Conservation (phyloP, 1,140 invertebrate species). For the Bombus sylvicola region DNA sequence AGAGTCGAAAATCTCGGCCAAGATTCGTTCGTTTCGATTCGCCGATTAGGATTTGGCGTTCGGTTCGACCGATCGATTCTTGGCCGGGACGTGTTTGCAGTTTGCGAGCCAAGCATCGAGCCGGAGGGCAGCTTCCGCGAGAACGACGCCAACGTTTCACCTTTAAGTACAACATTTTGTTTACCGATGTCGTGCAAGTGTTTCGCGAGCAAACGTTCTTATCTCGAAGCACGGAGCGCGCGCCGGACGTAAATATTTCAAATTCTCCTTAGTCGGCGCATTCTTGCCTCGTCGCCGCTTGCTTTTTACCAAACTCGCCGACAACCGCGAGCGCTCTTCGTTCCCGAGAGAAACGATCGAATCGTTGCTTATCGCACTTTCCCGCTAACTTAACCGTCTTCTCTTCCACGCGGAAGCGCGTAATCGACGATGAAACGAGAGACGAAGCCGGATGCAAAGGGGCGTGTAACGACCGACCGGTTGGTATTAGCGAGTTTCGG, state of each 20-base stretch:
- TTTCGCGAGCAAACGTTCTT: constrained; percentile 65
- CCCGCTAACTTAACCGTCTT: no score
- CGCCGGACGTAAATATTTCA: constrained; percentile 62
- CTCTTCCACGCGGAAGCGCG: neutral
- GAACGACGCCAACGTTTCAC: neutral
- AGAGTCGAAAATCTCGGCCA: no score
- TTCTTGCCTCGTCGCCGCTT: neutral
- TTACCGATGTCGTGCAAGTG: constrained; percentile 60
- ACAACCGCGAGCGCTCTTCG: constrained; percentile 31
- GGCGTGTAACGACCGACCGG: neutral
- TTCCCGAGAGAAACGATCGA: constrained; percentile 11
- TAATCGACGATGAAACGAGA: neutral
- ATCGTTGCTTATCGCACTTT: neutral
- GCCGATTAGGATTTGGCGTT: neutral
- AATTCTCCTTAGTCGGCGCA: constrained; percentile 26
- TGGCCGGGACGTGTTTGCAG: neutral
- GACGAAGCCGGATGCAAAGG: no score
- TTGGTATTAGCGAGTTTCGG: no score
- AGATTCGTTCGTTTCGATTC: neutral
- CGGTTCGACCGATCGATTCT: no score
- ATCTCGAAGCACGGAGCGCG: constrained; percentile 44
- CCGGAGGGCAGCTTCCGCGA: neutral
- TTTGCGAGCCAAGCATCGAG: neutral
- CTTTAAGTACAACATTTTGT: constrained; percentile 47
- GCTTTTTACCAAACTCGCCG: constrained; percentile 45